phyloP scores from a whole-genome alignment of 1,140 invertebrate species.

The Zaprionus lachaisei region DNA sequence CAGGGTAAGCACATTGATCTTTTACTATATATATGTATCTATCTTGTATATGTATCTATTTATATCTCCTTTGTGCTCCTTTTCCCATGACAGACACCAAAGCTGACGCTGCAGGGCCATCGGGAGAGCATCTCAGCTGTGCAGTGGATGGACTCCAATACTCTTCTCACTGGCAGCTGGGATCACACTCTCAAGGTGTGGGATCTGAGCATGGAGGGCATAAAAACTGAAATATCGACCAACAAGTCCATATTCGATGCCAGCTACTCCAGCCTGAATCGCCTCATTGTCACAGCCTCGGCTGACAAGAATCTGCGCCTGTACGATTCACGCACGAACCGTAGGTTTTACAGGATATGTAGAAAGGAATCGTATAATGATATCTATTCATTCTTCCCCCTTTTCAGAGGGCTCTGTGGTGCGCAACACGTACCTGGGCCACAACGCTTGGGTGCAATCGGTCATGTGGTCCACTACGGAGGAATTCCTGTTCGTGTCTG shows the following conservation, averaged over 20 bases:
- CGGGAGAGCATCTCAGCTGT: conserved; percentile 94
- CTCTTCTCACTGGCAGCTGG: conserved; percentile 94
- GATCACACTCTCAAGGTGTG: conserved; percentile 98
- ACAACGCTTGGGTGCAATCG: conserved; percentile 95
- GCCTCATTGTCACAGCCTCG: conserved; percentile 92
- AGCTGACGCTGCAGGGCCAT: conserved; percentile 96
- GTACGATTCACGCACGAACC: conserved; percentile 95
- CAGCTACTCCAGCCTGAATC: conserved; percentile 92
- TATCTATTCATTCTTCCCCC: not conserved
- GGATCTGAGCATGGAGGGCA: conserved; percentile 94
- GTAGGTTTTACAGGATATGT: conserved; percentile 85
- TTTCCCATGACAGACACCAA: conserved; percentile 88
- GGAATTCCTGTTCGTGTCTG: conserved; percentile 96
- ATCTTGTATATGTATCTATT: not conserved
- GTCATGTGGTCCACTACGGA: conserved; percentile 95
- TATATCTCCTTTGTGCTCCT: not conserved
- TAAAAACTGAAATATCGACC: conserved; percentile 92
- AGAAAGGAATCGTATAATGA: not conserved
- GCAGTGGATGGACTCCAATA: conserved; percentile 91
- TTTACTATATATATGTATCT: not conserved
- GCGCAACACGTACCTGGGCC: conserved; percentile 94
- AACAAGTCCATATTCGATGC: conserved; percentile 96
- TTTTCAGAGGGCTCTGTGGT: conserved; percentile 92
- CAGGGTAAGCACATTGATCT: conserved; percentile 81
- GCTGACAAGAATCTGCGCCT: conserved; percentile 95